These are phyloP conservation scores for Drosophila ambigua DNA, from an alignment of 1,140 invertebrate genomes.

Conservation along the genomic window DNA sequence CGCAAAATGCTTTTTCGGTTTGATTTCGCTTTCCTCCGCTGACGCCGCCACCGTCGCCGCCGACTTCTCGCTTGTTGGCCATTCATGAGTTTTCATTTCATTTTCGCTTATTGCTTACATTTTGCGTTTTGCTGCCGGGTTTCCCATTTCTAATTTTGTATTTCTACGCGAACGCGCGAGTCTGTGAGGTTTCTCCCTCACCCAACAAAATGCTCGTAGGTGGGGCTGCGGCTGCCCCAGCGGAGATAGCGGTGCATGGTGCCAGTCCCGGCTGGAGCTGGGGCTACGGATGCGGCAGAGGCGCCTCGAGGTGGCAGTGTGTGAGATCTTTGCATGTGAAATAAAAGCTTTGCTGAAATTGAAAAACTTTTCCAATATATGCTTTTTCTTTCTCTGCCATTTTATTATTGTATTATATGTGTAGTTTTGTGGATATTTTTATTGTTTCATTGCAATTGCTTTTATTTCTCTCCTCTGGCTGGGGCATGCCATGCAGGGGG, in stretches of 20 bases:
- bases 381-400: constrained; percentile 55
- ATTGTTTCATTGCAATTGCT: constrained; percentile 70
- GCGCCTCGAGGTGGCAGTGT: constrained; percentile 27
- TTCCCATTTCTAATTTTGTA: constrained; percentile 72
- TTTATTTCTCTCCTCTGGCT: constrained; percentile 25
- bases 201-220: constrained; percentile 64
- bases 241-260: constrained; percentile 26
- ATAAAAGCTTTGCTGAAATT: constrained; percentile 79
- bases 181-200: constrained; percentile 53
- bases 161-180: constrained; percentile 11
- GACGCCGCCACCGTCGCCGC: neutral
- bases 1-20: constrained; percentile 71
- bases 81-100: constrained; percentile 82
- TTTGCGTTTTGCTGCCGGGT: constrained; percentile 67
- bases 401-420: constrained; percentile 59
- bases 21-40: constrained; percentile 53
- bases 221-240: constrained; percentile 41
- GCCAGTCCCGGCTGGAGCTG: neutral
- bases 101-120: constrained; percentile 81
- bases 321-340: constrained; percentile 73
- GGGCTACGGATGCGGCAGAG: neutral
- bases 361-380: constrained; percentile 80
- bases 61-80: constrained; percentile 39
- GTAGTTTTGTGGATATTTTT: constrained; percentile 52
- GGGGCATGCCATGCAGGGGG: neutral